Evolutionary conservation across 2,113 vertebrate genomes (phyloP).

Genomic region (Leptobrachium leishanense): DNA sequence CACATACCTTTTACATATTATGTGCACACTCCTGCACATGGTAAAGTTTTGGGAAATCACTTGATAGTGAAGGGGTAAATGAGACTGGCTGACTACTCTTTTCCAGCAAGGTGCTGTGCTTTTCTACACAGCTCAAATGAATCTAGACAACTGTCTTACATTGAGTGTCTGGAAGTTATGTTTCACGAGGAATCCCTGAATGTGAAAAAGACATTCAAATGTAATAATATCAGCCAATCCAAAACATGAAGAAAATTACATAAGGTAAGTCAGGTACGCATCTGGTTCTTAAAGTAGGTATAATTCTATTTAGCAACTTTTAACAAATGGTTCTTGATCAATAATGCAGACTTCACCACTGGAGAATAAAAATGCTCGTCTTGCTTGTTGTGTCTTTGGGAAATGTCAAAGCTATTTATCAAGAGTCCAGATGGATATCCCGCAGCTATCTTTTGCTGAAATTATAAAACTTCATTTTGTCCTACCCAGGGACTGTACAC

Average conservation of each 20-base stretch:
- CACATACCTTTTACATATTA: too few species aligned
- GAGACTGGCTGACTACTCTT: too few species aligned
- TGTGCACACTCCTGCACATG: too few species aligned
- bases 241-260: neutral
- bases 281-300: slow-evolving; percentile 36
- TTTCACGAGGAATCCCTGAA: too few species aligned
- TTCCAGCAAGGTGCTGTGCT: too few species aligned
- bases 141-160: too few species aligned
- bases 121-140: too few species aligned
- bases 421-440: slow-evolving; percentile 52
- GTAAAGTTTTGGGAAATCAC: too few species aligned
- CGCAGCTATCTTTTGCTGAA: slow-evolving; percentile 56
- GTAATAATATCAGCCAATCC: too few species aligned
- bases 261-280: neutral
- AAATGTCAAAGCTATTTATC: slow-evolving; percentile 67
- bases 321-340: slow-evolving; percentile 62
- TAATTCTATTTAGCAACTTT: slow-evolving; percentile 54
- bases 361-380: slow-evolving; percentile 61
- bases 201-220: too few species aligned
- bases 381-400: slow-evolving; percentile 50
- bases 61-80: too few species aligned
- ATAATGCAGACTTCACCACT: slow-evolving; percentile 60
- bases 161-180: too few species aligned
- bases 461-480: slow-evolving; percentile 45
- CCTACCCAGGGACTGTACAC: slow-evolving; percentile 33